A percentile compares a stretch with the other conserved stretches of the same genome.
Evolutionary conservation across 2,113 vertebrate genomes (phyloP).

Genomic region (Macrotus californicus): DNA sequence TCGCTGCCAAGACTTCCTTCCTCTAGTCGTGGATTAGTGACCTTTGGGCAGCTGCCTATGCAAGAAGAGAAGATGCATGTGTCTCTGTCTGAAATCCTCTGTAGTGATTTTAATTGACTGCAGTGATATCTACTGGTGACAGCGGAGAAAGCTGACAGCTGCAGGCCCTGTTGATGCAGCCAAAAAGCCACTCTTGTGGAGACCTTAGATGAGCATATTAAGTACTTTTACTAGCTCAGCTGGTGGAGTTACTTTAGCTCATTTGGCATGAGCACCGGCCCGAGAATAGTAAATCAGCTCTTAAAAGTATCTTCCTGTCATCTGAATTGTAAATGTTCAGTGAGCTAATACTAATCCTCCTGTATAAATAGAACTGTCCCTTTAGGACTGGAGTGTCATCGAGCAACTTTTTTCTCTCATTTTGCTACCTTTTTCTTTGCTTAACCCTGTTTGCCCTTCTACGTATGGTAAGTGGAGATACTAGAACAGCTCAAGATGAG

Average conservation of each 20-base stretch:
- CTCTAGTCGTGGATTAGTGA: constrained; percentile 51
- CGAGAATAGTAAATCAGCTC: constrained; percentile 66
- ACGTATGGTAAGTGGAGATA: not conserved
- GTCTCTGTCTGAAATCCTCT: constrained; percentile 60
- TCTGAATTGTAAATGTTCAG: constrained; percentile 58
- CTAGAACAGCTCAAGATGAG: not conserved
- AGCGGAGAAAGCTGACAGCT: constrained; percentile 55
- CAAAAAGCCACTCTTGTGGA: constrained; percentile 46
- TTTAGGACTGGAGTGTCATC: not conserved
- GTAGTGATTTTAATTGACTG: constrained; percentile 52
- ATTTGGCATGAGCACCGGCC: constrained; percentile 40
- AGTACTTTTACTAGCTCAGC: constrained; percentile 50
- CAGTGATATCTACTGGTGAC: constrained; percentile 59
- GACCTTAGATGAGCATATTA: constrained; percentile 49
- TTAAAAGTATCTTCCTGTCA: constrained; percentile 55
- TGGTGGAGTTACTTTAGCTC: constrained; percentile 59
- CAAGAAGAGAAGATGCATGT: constrained; percentile 50
- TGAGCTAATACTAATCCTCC: constrained; percentile 51
- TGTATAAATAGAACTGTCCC: constrained; percentile 66
- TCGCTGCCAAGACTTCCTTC: constrained; percentile 62
- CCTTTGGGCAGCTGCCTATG: constrained; percentile 69
- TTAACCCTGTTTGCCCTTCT: not conserved
- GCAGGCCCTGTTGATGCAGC: constrained; percentile 26
- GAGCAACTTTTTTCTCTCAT: not conserved
- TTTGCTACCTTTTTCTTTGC: constrained; percentile 26